Conservation (phyloP, 2,888 invertebrate genomes). For the Drosophila barbarae region DNA sequence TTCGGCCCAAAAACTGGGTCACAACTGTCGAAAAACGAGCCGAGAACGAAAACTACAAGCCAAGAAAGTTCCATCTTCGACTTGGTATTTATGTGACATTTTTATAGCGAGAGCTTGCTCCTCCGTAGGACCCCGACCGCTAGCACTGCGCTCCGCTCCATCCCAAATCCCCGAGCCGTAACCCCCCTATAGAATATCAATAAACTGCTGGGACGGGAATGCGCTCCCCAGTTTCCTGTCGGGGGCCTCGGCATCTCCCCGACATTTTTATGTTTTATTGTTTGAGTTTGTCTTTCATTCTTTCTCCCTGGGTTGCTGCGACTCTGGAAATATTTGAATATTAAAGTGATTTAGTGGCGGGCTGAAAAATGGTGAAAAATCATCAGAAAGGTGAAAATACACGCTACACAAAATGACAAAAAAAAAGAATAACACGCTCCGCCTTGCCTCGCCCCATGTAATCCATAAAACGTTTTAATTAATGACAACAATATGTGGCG, state of each 20-base stretch:
- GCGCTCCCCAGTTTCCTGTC: conserved; percentile 37
- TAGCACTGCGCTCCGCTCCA: conserved; percentile 25
- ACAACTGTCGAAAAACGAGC: conserved; percentile 41
- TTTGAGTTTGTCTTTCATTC: conserved; percentile 50
- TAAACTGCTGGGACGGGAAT: conserved; percentile 31
- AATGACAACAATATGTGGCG: conserved; percentile 74
- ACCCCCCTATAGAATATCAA: conserved; percentile 36
- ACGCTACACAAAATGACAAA: conserved; percentile 2
- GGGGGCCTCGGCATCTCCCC: conserved; percentile 31
- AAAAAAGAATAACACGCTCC: conserved; percentile 22
- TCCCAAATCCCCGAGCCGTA: neutral
- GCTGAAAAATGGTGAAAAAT: conserved; percentile 74
- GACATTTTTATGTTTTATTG: conserved; percentile 65
- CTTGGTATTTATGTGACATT: conserved; percentile 72
- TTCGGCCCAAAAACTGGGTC: conserved; percentile 42
- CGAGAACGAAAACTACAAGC: conserved; percentile 15
- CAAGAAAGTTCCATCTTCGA: conserved; percentile 54
- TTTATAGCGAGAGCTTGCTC: conserved; percentile 59
- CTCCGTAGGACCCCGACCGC: conserved; percentile 35
- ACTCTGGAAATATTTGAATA: conserved; percentile 64
- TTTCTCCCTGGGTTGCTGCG: conserved; percentile 20
- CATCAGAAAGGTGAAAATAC: conserved; percentile 51
- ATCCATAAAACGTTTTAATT: conserved; percentile 75
- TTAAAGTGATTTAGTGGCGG: conserved; percentile 73
- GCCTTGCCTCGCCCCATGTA: conserved; percentile 53